Percentiles rank a stretch among this genome's conserved stretches.
Evolutionary conservation across 2,797 vertebrate species (phyloP).

Genomic region (Helicolenus hilgendorfi): DNA sequence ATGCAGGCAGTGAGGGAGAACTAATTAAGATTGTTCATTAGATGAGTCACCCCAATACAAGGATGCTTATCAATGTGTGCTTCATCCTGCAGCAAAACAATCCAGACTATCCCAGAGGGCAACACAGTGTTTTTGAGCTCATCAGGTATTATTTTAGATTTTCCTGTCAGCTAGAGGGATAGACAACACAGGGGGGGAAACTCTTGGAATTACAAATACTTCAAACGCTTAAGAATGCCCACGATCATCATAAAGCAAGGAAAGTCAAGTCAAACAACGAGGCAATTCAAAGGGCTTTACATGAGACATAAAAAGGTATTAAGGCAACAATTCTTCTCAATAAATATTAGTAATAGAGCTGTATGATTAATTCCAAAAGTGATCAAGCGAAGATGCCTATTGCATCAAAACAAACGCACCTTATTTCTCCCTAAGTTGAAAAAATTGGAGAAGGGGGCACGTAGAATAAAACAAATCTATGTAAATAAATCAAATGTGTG

Average conservation of each 20-base stretch:
- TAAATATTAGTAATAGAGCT: not conserved
- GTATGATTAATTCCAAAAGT: not conserved
- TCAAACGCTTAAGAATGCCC: not conserved
- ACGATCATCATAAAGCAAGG: not conserved
- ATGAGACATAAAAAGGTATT: not conserved
- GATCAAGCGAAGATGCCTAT: not conserved
- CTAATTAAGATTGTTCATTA: constrained; percentile 85
- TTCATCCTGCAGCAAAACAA: constrained; percentile 65
- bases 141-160: not conserved
- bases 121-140: not conserved
- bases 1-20: constrained; percentile 74
- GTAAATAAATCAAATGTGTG: not conserved
- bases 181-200: not conserved
- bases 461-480: no score
- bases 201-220: not conserved
- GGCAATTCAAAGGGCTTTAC: not conserved
- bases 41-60: constrained; percentile 74
- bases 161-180: not conserved
- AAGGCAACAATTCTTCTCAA: not conserved
- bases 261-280: not conserved
- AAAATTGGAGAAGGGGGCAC: no score
- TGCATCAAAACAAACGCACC: no score
- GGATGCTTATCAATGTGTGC: constrained; percentile 69
- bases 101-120: constrained; percentile 13
- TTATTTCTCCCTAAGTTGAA: no score